phyloP scores from a whole-genome alignment of 2,888 invertebrate genomes.

The Cataglyphis cursor region DNA sequence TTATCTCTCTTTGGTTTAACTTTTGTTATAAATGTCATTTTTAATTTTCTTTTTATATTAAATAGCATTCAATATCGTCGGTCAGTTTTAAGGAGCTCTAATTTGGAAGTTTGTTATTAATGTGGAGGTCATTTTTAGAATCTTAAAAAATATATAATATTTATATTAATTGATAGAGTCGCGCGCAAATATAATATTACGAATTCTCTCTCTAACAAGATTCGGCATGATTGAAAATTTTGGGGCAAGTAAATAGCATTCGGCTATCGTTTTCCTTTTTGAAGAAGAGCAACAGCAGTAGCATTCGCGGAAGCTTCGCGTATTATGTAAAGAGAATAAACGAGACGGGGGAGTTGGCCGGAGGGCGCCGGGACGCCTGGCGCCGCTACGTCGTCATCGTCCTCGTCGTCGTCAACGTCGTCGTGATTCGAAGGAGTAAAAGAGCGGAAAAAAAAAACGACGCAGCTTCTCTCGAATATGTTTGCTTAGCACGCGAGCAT shows the following conservation, averaged over 20 bases:
- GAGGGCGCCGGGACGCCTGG: constrained; percentile 82
- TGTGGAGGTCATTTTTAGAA: too few relatives aligned
- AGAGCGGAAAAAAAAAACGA: constrained; percentile 23
- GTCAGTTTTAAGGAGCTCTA: neutral
- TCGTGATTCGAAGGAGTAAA: neutral
- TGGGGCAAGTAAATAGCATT: neutral
- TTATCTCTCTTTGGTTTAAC: neutral
- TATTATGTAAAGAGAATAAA: constrained; percentile 79
- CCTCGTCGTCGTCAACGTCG: constrained; percentile 9
- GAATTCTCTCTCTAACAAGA: neutral
- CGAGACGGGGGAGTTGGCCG: constrained; percentile 70
- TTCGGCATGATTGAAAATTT: neutral
- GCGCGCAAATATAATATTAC: neutral
- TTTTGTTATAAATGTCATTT: neutral
- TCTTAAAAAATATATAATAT: neutral
- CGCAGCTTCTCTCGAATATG: neutral
- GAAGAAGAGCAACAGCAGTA: constrained; percentile 39
- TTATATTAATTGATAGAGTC: neutral
- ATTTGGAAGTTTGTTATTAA: neutral
- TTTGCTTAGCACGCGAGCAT: constrained; percentile 6
- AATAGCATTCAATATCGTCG: neutral
- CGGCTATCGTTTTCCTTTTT: constrained; percentile 17
- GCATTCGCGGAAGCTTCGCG: constrained; percentile 64
- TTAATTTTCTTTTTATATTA: neutral
- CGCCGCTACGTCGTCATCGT: constrained; percentile 72